Evolutionary conservation across 2,888 invertebrate species (phyloP).

Genomic region (Byasa hedistus): DNA sequence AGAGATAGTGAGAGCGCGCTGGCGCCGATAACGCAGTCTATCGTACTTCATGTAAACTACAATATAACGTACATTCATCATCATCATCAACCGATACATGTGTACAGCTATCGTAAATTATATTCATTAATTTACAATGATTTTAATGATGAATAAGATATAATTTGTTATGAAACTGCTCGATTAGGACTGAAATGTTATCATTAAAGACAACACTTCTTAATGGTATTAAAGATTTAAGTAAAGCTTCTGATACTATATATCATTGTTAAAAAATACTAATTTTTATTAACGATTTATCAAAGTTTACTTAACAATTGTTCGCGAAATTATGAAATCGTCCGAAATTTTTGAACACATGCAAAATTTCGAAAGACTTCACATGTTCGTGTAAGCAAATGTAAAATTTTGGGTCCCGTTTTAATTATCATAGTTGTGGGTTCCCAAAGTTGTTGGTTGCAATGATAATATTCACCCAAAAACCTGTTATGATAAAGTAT

Average conservation of each 20-base stretch:
- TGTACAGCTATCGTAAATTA: no score
- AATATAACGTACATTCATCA: constrained; percentile 11
- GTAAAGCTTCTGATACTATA: no score
- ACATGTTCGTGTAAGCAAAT: constrained; percentile 4
- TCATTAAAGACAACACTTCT: no score
- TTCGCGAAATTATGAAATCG: neutral
- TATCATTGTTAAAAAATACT: no score
- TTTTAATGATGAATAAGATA: no score
- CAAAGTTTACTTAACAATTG: neutral
- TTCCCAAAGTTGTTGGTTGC: constrained; percentile 22
- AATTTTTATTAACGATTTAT: no score
- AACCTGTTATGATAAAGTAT: constrained; percentile 14
- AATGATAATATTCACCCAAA: constrained; percentile 26
- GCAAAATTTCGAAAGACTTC: constrained; percentile 6
- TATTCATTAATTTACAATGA: no score
- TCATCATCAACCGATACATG: no score
- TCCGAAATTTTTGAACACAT: neutral
- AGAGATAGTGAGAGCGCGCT: constrained; percentile 6
- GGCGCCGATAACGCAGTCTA: constrained; percentile 20
- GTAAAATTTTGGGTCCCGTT: constrained; percentile 23
- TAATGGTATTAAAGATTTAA: no score
- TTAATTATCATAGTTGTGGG: constrained; percentile 27
- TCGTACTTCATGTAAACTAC: constrained; percentile 15
- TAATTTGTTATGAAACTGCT: no score
- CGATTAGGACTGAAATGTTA: no score